phyloP scores from a whole-genome alignment of 2,888 invertebrate genomes.

The Scelioninae gen. 2 region DNA sequence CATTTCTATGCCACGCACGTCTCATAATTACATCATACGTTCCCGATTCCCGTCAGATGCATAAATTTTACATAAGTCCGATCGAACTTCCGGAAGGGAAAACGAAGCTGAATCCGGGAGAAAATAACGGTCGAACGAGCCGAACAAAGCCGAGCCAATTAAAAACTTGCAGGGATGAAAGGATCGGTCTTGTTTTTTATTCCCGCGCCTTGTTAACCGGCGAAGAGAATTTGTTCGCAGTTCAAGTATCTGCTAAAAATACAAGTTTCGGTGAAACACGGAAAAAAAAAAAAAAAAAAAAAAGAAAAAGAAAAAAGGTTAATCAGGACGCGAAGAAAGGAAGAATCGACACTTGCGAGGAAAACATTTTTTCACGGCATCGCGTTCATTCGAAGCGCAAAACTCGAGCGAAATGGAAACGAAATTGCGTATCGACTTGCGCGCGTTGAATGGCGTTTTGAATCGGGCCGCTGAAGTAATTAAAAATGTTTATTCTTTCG shows the following conservation, averaged over 20 bases:
- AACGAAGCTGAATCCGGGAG: not conserved
- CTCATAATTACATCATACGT: no score
- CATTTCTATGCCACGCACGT: no score
- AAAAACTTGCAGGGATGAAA: slow-evolving; percentile 28
- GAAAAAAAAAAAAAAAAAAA: no score
- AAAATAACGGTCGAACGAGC: slow-evolving; percentile 4
- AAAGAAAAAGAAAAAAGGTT: no score
- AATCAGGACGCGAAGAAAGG: slow-evolving; percentile 27
- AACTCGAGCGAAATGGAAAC: no score
- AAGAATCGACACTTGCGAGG: no score
- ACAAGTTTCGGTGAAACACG: no score
- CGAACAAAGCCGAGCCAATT: slow-evolving; percentile 42
- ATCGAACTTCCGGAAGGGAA: not conserved
- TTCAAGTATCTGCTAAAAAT: slow-evolving; percentile 32
- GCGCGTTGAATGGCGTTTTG: not conserved
- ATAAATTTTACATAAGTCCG: no score
- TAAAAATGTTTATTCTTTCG: slow-evolving; percentile 10
- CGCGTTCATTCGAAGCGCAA: no score
- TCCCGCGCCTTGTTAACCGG: slow-evolving; percentile 30
- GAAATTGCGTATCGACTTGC: no score
- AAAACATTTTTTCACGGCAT: no score
- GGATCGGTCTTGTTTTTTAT: slow-evolving; percentile 42
- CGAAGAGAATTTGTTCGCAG: slow-evolving; percentile 30
- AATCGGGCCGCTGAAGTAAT: not conserved
- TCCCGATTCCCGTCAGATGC: no score